Percentiles rank a stretch among this genome's conserved stretches.
These are phyloP conservation scores for Drosophila bocki DNA, from an alignment of 1,140 invertebrate species.

Conservation along the genomic window DNA sequence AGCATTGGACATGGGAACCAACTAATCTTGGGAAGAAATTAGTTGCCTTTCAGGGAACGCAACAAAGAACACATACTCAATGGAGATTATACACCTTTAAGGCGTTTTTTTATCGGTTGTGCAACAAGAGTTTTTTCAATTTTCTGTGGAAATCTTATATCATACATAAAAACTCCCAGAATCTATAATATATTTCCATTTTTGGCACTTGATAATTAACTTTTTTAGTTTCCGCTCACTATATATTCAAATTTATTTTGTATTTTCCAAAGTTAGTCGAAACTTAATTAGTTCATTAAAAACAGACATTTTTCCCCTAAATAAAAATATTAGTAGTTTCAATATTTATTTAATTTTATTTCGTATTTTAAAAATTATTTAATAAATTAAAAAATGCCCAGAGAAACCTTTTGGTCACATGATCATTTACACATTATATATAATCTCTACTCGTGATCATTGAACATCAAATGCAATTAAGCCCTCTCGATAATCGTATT, in stretches of 20 bases:
- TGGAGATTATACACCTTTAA: neutral
- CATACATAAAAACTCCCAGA: neutral
- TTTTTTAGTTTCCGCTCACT: neutral
- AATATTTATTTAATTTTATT: neutral
- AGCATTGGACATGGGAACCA: slow-evolving; percentile 22
- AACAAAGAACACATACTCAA: slow-evolving; percentile 22
- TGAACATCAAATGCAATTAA: slow-evolving; percentile 17
- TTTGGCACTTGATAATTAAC: neutral
- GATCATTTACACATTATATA: neutral
- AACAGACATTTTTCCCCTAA: neutral
- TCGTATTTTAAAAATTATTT: neutral
- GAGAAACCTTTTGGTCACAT: neutral
- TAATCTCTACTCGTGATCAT: slow-evolving; percentile 7
- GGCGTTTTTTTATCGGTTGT: slow-evolving; percentile 1
- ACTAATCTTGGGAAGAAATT: slow-evolving; percentile 37
- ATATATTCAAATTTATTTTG: neutral
- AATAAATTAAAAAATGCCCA: neutral
- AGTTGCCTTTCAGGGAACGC: slow-evolving; percentile 12
- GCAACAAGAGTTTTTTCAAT: neutral
- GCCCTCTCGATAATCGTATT: slow-evolving; percentile 61
- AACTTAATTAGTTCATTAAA: neutral
- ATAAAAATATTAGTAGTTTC: neutral
- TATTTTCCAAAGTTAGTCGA: neutral
- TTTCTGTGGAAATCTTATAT: neutral
- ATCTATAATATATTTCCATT: neutral